phyloP scores from a whole-genome alignment of 1,140 invertebrate species.

The Zaprionus ghesquierei region DNA sequence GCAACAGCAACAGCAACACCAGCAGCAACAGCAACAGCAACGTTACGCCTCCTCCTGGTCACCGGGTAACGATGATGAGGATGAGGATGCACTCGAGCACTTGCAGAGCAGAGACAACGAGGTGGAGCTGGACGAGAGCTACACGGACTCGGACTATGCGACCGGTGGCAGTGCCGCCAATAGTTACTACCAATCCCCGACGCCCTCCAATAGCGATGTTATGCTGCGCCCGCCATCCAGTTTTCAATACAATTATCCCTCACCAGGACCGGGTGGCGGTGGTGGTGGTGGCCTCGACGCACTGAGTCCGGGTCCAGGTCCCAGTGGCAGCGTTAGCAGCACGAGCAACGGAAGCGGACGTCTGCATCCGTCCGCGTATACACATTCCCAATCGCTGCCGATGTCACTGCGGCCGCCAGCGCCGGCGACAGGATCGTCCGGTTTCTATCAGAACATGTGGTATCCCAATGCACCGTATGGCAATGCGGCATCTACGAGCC shows the following conservation, averaged over 20 bases:
- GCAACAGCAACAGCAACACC: neutral
- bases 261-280: slow-evolving; percentile 21
- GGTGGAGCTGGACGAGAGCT: slow-evolving; percentile 49
- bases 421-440: neutral
- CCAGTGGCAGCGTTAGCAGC: neutral
- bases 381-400: slow-evolving; percentile 55
- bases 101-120: slow-evolving; percentile 20
- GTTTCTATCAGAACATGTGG: slow-evolving; percentile 78
- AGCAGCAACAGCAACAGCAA: neutral
- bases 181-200: slow-evolving; percentile 64
- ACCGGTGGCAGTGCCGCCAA: slow-evolving; percentile 53
- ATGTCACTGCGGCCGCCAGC: slow-evolving; percentile 24
- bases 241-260: slow-evolving; percentile 61
- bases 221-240: slow-evolving; percentile 66
- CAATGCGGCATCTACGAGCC: neutral
- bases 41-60: slow-evolving; percentile 23
- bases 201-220: slow-evolving; percentile 56
- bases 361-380: slow-evolving; percentile 36
- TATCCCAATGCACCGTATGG: slow-evolving; percentile 74
- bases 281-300: neutral
- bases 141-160: slow-evolving; percentile 60
- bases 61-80: neutral
- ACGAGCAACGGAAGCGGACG: neutral
- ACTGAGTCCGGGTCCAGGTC: neutral
- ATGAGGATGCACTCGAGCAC: neutral